phyloP scores from a whole-genome alignment of 2,888 invertebrate species.

The Drosophila limbata region DNA sequence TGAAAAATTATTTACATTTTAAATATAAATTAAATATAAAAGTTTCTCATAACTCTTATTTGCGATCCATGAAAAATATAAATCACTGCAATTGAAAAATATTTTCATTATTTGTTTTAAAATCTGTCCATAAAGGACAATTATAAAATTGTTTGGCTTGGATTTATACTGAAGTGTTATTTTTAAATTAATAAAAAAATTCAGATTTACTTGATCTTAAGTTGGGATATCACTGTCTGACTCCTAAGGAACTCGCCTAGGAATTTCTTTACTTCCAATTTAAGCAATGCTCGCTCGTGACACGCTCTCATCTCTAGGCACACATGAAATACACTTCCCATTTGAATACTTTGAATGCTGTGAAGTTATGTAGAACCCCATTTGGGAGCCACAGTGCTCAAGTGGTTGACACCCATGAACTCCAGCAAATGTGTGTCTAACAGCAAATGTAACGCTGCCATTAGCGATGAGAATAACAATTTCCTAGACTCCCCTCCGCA shows the following conservation, averaged over 20 bases:
- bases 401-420: slow-evolving; percentile 70
- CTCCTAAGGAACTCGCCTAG: background rate
- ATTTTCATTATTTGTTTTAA: too few species aligned
- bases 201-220: background rate
- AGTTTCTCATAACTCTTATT: too few species aligned
- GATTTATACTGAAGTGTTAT: too few species aligned
- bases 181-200: too few species aligned
- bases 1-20: too few species aligned
- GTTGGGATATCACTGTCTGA: background rate
- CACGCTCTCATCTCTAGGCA: slow-evolving; percentile 31
- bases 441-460: slow-evolving; percentile 58
- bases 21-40: too few species aligned
- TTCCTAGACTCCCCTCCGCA: background rate
- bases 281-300: slow-evolving; percentile 18
- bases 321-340: slow-evolving; percentile 16
- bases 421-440: slow-evolving; percentile 57
- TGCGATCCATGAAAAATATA: too few species aligned
- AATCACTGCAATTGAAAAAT: too few species aligned
- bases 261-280: background rate
- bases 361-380: slow-evolving; percentile 33
- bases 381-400: slow-evolving; percentile 58
- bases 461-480: slow-evolving; percentile 44
- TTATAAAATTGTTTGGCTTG: too few species aligned
- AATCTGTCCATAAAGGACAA: too few species aligned
- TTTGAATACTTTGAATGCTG: slow-evolving; percentile 25